Base-by-base conservation (phyloP, 2,113 vertebrate species). In the Chaetodon trifascialis region DNA sequence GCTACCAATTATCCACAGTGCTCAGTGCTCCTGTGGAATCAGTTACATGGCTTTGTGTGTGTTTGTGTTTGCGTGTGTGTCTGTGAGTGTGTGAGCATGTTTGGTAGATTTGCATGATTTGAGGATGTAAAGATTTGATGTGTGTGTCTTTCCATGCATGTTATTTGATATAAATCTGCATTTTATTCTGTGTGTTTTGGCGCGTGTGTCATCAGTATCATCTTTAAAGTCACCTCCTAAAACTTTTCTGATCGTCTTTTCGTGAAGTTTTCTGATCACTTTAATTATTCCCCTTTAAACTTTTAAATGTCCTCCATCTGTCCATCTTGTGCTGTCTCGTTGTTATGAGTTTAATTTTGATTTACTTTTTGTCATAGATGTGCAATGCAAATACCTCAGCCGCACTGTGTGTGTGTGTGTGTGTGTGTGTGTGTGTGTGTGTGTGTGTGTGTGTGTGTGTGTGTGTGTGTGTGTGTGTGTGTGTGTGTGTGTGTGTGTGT, bases 1-100 rank as follows among this genome's bases (percentile, higher is more conserved):
- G 70, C 88, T 74, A 88, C 87, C 94, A 95, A 95, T 96, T 95
- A 96, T 94, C 94, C 91, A 86, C 90, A 89, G 88, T 88, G 86
- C 92, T 94, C 92, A 93, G 84, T 94, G 93, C 90, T 93, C 89
- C 91, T 73, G 86, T 51, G 94, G 95, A 94, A 93, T 95, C 93
- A 81, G 94, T 95, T 96, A 95, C 94, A 94, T 78, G 87, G 92
- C 91, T 93, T 93, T 94, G 92, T 93, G 82, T 81, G 78, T 78
- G 58, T 86, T 2, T 81, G 21, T 83, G 69, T 84, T 67, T 87
- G 63, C 94, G 92, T 93, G 79, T 84, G 70, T 85, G 71, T 87
- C 52, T 72, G 30, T 40, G 38, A 30, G 30, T 30, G 51, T 72
- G 30, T 40, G 38, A 30, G 30, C 30, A 46, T 72, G 73, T 76